phyloP scores from a whole-genome alignment of 2,797 vertebrate species.

The Podargus strigoides region DNA sequence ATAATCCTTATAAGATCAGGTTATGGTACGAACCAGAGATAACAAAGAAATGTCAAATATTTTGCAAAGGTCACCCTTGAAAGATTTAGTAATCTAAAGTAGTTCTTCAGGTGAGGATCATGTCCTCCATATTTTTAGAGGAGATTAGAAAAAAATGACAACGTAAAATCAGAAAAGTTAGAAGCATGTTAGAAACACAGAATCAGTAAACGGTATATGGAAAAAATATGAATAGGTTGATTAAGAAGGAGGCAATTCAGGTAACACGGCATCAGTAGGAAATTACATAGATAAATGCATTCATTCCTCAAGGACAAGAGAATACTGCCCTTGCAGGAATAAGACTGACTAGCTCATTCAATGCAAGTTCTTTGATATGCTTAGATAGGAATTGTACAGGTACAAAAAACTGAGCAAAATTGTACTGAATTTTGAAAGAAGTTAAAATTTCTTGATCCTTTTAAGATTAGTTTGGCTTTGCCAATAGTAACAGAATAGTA shows the following conservation, averaged over 20 bases:
- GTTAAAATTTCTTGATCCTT: background rate
- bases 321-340: background rate
- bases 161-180: background rate
- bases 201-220: background rate
- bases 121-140: background rate
- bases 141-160: background rate
- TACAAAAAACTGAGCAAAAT: background rate
- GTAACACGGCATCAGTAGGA: background rate
- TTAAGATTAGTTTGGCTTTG: background rate
- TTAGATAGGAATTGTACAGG: background rate
- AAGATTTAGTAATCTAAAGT: background rate
- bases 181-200: background rate
- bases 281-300: background rate
- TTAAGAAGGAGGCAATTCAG: background rate
- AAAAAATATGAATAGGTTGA: background rate
- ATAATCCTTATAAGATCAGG: background rate
- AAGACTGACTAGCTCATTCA: background rate
- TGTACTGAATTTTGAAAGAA: background rate
- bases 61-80: constrained; percentile 16
- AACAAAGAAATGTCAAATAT: background rate
- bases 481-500: background rate
- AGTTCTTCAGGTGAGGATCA: background rate
- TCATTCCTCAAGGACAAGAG: background rate
- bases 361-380: background rate
- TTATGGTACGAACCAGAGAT: background rate